A percentile compares a stretch with the other conserved stretches of the same genome.
These are phyloP conservation scores for Lycorma delicatula DNA, from an alignment of 1,140 invertebrate species.

Conservation along the genomic window DNA sequence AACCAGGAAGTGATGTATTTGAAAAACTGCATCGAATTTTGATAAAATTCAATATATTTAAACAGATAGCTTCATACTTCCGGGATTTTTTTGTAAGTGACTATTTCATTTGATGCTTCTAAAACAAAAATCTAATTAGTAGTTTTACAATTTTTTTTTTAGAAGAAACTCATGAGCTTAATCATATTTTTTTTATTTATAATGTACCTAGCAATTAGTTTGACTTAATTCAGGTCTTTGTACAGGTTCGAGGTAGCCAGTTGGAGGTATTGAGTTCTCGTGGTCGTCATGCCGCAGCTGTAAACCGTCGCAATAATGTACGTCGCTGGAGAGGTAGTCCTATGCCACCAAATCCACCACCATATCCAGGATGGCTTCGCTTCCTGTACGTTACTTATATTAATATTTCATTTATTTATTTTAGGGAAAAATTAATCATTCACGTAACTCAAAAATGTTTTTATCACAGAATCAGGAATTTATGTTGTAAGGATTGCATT, in stretches of 20 bases:
- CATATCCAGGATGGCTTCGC: slow-evolving; percentile 45
- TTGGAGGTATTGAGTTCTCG: slow-evolving; percentile 22
- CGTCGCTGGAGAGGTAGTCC: slow-evolving; percentile 26
- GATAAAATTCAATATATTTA: too few relatives aligned
- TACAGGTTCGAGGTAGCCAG: slow-evolving; percentile 23
- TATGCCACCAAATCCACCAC: slow-evolving; percentile 13
- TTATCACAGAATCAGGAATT: slow-evolving; percentile 1
- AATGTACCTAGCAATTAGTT: too few relatives aligned
- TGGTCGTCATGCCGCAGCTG: too few relatives aligned
- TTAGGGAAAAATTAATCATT: slow-evolving; percentile 13
- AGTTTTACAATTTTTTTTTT: too few relatives aligned
- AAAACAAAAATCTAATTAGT: too few relatives aligned
- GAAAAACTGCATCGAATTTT: too few relatives aligned
- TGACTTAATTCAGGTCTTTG: slow-evolving; percentile 10
- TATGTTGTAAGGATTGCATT: slow-evolving; percentile 18
- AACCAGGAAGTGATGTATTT: too few relatives aligned
- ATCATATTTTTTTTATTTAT: too few relatives aligned
- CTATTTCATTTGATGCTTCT: too few relatives aligned
- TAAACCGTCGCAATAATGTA: slow-evolving; percentile 11
- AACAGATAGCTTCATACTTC: too few relatives aligned
- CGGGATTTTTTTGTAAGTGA: too few relatives aligned
- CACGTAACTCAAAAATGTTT: not conserved
- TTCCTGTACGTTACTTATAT: slow-evolving; percentile 63
- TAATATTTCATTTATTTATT: not conserved
- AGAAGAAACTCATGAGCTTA: too few relatives aligned